Base-by-base conservation (phyloP, 2,113 vertebrate genomes). In the Entomyzon cyanotis region DNA sequence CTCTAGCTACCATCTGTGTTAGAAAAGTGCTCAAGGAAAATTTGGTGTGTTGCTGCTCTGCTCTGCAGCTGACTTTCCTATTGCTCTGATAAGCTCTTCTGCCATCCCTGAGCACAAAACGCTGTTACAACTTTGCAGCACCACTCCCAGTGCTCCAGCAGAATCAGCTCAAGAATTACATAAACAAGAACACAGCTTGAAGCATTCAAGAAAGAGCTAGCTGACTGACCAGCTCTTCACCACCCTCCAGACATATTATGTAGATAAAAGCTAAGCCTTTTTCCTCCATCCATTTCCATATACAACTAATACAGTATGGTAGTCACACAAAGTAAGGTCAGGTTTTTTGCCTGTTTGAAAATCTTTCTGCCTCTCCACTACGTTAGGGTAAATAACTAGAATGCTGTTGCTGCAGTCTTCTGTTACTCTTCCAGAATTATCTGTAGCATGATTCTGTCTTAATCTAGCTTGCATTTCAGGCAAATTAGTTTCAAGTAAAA, bases 301-400 rank as follows among this genome's bases (percentile, higher is more conserved):
- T 13, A 46, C 11, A 58, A 39, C 9, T 1, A 2, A 56, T 27
- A 39, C 2, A 58, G 22, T 30, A 52, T 1, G 8, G 11, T 28
- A 87, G 42, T 17, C 46, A 62, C 11, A 49, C 1, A 12, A 44
- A 0, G 0, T 12, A 60, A 31, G 4, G 28, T 53, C 24, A 80
- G 24, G 20, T 20, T 73, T 55, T 44, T 44, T 24, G 12, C 5
- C 53, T 31, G 18, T 27, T 37, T 28, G 19, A 49, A 58, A 84
- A 53, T 52, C 21, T 10, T 90, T 70, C 62, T 81, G 15, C n/a
- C 31, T 33, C 67, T 78, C 56, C 33, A 59, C 22, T 39, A 67
- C 21, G 16, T 53, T 33, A 53, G 22, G 13, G 10, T 49, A 15
- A 92, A 65, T 20, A 4, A 39, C 3, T 16, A 24, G 10, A 47